These are phyloP conservation scores for Anthoptus insignis DNA, from an alignment of 2,888 invertebrate species.

Conservation along the genomic window DNA sequence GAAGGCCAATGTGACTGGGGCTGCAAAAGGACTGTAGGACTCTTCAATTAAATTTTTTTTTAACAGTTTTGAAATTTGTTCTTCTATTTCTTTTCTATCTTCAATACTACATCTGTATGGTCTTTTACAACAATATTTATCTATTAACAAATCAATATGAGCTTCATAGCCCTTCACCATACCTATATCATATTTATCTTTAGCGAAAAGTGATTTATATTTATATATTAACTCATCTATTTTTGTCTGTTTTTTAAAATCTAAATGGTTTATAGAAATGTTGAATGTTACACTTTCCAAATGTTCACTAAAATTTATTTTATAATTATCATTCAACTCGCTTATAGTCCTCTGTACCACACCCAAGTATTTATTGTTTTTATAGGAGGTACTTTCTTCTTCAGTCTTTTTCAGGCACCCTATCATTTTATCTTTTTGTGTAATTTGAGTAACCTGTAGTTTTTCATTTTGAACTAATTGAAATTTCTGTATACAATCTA, in stretches of 20 bases:
- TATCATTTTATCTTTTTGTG: too few species aligned
- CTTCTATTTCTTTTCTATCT: conserved; percentile 33
- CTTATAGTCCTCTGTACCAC: neutral
- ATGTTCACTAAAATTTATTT: conserved; percentile 36
- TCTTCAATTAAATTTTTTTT: neutral
- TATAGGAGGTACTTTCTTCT: neutral
- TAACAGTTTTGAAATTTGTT: conserved; percentile 16
- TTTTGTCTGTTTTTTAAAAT: neutral
- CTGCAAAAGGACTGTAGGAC: conserved; percentile 2
- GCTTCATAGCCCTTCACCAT: conserved; percentile 43
- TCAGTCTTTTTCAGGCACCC: too few species aligned
- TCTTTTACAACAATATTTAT: conserved; percentile 43
- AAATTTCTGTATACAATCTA: conserved; percentile 20
- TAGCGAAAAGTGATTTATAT: conserved; percentile 19
- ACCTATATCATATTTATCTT: conserved; percentile 43
- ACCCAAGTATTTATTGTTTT: neutral
- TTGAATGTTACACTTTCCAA: neutral
- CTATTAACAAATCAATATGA: conserved; percentile 43
- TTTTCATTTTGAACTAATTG: conserved; percentile 23
- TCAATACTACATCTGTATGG: conserved; percentile 21
- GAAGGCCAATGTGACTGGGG: conserved; percentile 15
- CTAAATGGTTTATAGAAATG: conserved; percentile 2
- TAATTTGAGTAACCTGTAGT: neutral
- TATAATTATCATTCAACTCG: neutral
- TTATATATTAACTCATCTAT: conserved; percentile 13